Evolutionary conservation across 2,113 vertebrate species (phyloP).

Genomic region (Pterophyllum scalare): DNA sequence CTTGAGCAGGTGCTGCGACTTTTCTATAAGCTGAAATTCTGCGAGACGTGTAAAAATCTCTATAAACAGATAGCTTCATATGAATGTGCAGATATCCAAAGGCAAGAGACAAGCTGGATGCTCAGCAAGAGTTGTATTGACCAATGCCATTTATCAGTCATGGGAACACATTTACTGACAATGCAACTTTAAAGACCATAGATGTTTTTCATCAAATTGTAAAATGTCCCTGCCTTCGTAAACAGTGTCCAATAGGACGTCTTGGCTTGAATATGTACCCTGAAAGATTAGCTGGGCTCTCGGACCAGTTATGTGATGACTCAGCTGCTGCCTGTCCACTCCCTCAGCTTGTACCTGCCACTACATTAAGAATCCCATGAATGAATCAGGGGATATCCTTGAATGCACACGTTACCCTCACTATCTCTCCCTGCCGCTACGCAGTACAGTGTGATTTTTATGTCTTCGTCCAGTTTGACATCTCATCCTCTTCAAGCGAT

Average conservation of each 20-base stretch:
- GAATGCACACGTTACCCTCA: slow-evolving; percentile 21
- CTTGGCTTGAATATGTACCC: not conserved
- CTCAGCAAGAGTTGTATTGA: not conserved
- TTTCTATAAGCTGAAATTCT: slow-evolving; percentile 28
- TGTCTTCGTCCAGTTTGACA: slow-evolving; percentile 20
- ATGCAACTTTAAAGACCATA: not conserved
- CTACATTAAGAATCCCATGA: slow-evolving; percentile 10
- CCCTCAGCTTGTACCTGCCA: slow-evolving; percentile 17
- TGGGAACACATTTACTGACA: not conserved
- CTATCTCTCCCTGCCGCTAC: not conserved
- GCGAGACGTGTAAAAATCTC: not conserved
- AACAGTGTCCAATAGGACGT: not conserved
- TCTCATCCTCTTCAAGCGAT: slow-evolving; percentile 12
- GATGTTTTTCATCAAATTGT: not conserved
- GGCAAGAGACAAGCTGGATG: not conserved
- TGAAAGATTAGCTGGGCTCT: not conserved
- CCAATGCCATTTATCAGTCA: not conserved
- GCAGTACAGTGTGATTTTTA: not conserved
- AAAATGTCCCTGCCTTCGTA: not conserved
- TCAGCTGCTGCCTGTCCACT: slow-evolving; percentile 28
- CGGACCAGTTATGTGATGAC: slow-evolving; percentile 25
- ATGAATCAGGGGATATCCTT: slow-evolving; percentile 30
- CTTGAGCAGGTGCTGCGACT: not conserved
- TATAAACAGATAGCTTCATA: not conserved
- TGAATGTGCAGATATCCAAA: not conserved